Percentiles rank a stretch among this genome's conserved stretches.
Conservation (phyloP, 2,797 vertebrate species). For the Astyanax mexicanus region DNA sequence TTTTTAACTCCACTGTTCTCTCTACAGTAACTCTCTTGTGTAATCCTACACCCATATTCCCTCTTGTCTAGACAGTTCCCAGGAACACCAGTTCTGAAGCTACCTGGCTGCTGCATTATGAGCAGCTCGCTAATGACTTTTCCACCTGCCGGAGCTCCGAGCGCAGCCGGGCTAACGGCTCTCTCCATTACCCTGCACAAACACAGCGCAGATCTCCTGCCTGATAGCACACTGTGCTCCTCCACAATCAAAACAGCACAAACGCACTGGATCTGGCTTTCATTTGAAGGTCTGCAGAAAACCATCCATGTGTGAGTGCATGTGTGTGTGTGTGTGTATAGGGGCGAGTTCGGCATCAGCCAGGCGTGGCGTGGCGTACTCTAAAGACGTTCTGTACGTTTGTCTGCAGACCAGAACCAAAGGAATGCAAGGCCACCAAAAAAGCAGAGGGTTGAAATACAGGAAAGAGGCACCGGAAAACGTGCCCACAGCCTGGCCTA, state of each 20-base stretch:
- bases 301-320: conserved; percentile 3
- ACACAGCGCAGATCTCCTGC: conserved; percentile 15
- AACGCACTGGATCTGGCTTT: conserved; percentile 48
- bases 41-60: conserved; percentile 50
- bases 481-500: too few species aligned
- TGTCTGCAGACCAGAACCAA: neutral
- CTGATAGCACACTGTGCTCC: conserved; percentile 34
- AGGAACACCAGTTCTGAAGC: conserved; percentile 45
- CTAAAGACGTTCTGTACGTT: conserved; percentile 25
- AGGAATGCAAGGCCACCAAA: too few species aligned
- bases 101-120: conserved; percentile 62
- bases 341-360: too few species aligned
- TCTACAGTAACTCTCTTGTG: conserved; percentile 33
- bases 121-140: conserved; percentile 61
- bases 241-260: conserved; percentile 34
- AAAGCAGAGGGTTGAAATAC: too few species aligned
- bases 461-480: too few species aligned
- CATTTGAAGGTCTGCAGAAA: conserved; percentile 9
- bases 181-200: conserved; percentile 55
- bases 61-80: conserved; percentile 50
- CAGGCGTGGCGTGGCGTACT: neutral
- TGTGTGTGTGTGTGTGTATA: too few species aligned
- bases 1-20: too few species aligned
- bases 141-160: conserved; percentile 64
- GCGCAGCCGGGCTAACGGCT: conserved; percentile 39